These are phyloP conservation scores for Numenius arquata DNA, from an alignment of 2,113 vertebrate genomes.

Conservation along the genomic window DNA sequence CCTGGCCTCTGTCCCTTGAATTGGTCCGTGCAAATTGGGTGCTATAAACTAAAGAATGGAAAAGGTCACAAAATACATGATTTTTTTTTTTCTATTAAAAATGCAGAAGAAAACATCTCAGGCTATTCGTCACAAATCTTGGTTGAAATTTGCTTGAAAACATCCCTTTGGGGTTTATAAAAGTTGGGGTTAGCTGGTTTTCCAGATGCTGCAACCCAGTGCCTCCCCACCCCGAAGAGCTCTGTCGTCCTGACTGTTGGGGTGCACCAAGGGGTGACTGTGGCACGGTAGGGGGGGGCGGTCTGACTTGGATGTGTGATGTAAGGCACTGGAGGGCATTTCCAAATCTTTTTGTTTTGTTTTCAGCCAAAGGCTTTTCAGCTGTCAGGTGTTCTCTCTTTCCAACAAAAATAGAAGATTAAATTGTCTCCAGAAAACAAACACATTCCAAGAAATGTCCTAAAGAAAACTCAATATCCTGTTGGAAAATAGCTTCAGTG, in stretches of 20 bases:
- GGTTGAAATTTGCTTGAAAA: background rate
- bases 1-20: too few relatives aligned
- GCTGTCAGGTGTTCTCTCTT: slow-evolving; percentile 40
- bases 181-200: background rate
- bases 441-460: background rate
- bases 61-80: accelerated
- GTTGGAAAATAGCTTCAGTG: slow-evolving; percentile 16
- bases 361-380: slow-evolving; percentile 31
- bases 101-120: background rate
- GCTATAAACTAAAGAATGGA: background rate
- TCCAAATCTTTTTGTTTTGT: background rate
- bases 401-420: slow-evolving; percentile 56
- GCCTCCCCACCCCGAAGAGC: background rate
- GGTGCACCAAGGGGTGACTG: background rate
- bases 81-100: background rate
- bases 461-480: slow-evolving; percentile 50
- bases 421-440: slow-evolving; percentile 29
- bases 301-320: accelerated
- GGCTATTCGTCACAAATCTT: background rate
- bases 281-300: accelerated
- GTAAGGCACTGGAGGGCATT: background rate
- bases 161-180: background rate
- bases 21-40: background rate
- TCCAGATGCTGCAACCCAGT: background rate
- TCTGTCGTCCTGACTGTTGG: background rate